phyloP scores from a whole-genome alignment of 2,113 vertebrate species.

The Accipiter virgatus region DNA sequence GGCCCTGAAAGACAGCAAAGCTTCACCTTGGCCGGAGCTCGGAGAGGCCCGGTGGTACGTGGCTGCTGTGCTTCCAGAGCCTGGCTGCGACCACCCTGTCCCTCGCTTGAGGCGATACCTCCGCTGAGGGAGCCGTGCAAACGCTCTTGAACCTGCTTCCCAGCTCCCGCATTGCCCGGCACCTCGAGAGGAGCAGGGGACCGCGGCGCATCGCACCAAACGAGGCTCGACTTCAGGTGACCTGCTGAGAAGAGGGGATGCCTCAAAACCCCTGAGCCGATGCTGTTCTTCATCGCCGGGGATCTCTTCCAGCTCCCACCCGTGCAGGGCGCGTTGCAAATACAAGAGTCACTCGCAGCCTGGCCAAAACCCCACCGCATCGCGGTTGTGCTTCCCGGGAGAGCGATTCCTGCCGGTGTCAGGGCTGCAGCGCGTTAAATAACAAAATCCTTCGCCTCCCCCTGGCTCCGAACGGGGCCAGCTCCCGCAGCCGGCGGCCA shows the following conservation, averaged over 20 bases:
- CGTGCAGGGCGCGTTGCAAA: fast-evolving
- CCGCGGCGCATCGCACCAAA: fast-evolving
- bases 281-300: fast-evolving
- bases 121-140: not conserved
- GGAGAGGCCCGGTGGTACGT: fast-evolving
- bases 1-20: not conserved
- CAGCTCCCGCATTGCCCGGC: not conserved
- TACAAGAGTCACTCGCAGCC: not conserved
- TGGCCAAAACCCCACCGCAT: not conserved
- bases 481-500: not conserved
- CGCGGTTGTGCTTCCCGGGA: not conserved
- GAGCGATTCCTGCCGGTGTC: not conserved
- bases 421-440: not conserved
- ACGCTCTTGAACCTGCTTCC: not conserved
- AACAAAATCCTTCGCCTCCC: too few relatives aligned
- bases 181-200: not conserved
- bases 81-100: not conserved
- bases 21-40: not conserved
- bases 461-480: not conserved
- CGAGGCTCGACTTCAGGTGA: not conserved
- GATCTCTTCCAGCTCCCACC: not conserved
- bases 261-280: not conserved
- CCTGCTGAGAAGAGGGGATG: not conserved
- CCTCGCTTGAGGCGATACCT: not conserved
- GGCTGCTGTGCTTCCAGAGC: not conserved